Evolutionary conservation across 2,113 vertebrate species (phyloP).

Genomic region (Nesoenas mayeri): DNA sequence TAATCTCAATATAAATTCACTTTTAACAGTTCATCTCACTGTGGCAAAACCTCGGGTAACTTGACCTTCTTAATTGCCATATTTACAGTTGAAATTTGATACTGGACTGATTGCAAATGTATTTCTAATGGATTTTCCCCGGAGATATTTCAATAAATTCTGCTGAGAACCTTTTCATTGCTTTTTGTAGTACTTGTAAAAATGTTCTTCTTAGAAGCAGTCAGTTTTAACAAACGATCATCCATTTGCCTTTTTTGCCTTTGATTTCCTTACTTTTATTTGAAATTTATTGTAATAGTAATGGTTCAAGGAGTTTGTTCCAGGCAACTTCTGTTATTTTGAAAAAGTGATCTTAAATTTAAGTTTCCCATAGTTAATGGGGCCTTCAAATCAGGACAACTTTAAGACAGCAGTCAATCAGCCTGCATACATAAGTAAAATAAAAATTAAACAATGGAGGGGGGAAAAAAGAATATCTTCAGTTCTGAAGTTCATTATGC

Average conservation of each 20-base stretch:
- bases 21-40: constrained; percentile 12
- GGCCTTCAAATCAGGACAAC: neutral
- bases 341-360: neutral
- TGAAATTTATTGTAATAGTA: neutral
- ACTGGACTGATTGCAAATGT: constrained; percentile 23
- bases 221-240: neutral
- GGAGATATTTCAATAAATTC: constrained; percentile 16
- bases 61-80: constrained; percentile 30
- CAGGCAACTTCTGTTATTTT: neutral
- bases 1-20: neutral
- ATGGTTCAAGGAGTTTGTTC: neutral
- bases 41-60: neutral
- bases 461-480: fast-evolving
- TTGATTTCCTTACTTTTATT: neutral
- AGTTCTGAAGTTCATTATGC: neutral
- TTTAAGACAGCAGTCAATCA: neutral
- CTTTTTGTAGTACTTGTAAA: constrained; percentile 17
- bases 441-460: neutral
- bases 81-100: constrained; percentile 62
- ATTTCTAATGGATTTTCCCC: constrained; percentile 57
- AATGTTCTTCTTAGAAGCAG: neutral
- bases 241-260: neutral
- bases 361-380: neutral
- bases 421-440: neutral
- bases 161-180: constrained; percentile 45